phyloP scores from a whole-genome alignment of 2,113 vertebrate genomes.

The Tragelaphus scriptus region DNA sequence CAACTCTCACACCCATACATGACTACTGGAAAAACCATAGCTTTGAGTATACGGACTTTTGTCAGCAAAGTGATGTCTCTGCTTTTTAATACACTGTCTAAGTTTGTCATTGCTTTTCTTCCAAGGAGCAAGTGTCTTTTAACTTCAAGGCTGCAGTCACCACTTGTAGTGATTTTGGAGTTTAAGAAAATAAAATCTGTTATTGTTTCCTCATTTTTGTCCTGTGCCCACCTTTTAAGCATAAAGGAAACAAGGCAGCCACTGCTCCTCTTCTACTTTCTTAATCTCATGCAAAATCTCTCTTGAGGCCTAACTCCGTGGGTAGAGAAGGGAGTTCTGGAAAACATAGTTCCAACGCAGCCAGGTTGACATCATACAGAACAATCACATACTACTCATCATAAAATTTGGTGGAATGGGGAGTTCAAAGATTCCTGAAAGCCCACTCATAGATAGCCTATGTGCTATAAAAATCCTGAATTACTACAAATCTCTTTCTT shows the following conservation, averaged over 20 bases:
- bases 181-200: background rate
- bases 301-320: background rate
- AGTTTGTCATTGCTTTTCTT: background rate
- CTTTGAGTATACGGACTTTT: background rate
- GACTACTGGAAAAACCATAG: background rate
- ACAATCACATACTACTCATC: background rate
- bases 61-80: background rate
- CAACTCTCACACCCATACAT: background rate
- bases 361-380: background rate
- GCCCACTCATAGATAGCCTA: rapidly evolving
- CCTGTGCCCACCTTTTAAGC: background rate
- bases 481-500: background rate
- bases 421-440: background rate
- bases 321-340: background rate
- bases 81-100: background rate
- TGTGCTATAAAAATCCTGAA: background rate
- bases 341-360: background rate
- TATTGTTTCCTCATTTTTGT: background rate
- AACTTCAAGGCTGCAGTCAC: background rate
- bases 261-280: background rate
- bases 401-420: background rate
- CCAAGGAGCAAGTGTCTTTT: background rate
- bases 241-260: background rate
- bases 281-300: background rate
- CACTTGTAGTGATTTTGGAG: background rate